Conservation (phyloP, 1,140 invertebrate species). For the Mya arenaria region DNA sequence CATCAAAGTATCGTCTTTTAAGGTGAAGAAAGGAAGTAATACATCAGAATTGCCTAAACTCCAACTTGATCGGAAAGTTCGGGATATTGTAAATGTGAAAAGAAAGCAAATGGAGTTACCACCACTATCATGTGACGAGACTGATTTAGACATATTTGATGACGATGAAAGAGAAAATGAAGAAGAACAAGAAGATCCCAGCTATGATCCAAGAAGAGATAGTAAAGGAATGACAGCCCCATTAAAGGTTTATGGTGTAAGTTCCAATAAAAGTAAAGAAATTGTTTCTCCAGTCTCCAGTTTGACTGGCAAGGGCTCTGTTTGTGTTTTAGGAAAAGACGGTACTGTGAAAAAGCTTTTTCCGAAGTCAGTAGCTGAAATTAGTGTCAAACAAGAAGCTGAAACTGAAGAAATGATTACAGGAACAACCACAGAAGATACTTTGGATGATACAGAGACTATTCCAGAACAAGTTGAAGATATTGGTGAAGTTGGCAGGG, state of each 20-base stretch:
- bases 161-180: not conserved
- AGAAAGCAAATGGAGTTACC: not conserved
- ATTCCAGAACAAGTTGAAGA: not conserved
- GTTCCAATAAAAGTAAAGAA: too few relatives aligned
- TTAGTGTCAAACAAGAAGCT: not conserved
- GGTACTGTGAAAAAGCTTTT: not conserved
- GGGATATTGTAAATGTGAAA: not conserved
- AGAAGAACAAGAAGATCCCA: not conserved
- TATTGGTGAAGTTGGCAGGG: not conserved
- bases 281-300: too few relatives aligned
- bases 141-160: not conserved
- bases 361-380: not conserved
- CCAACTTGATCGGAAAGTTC: not conserved
- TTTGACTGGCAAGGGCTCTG: too few relatives aligned
- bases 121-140: not conserved
- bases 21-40: constrained; percentile 1
- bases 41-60: not conserved
- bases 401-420: not conserved
- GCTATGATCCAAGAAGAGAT: not conserved
- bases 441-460: not conserved
- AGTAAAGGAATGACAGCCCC: too few relatives aligned
- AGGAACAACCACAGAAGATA: not conserved
- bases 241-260: too few relatives aligned
- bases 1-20: constrained; percentile 5
- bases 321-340: too few relatives aligned